Evolutionary conservation across 1,140 invertebrate species (phyloP).

Genomic region (Aphelinus atriplicis): DNA sequence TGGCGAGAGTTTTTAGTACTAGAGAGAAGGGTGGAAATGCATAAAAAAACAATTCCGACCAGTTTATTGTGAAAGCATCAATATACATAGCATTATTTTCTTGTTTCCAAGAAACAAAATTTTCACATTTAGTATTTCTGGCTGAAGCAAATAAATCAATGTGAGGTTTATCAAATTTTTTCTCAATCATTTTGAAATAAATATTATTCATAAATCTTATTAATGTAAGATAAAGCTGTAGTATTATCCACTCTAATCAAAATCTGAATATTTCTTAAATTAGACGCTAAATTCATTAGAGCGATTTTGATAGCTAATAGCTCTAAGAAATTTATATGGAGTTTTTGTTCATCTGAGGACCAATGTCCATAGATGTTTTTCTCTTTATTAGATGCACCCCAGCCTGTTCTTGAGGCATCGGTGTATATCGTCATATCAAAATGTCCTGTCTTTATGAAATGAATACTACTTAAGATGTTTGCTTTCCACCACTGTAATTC

Average conservation of each 20-base stretch:
- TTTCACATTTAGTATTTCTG: constrained; percentile 11
- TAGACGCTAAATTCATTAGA: constrained; percentile 33
- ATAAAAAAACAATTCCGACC: constrained; percentile 7
- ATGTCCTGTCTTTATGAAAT: background rate
- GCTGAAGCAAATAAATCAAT: constrained; percentile 1
- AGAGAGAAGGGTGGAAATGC: constrained; percentile 21
- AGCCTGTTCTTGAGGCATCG: constrained; percentile 49
- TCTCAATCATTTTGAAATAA: background rate
- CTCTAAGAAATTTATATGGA: constrained; percentile 41
- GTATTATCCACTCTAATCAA: constrained; percentile 41
- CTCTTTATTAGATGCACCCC: constrained; percentile 40
- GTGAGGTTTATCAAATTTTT: background rate
- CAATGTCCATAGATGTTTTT: constrained; percentile 34
- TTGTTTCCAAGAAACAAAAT: background rate
- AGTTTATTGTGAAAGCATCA: constrained; percentile 19
- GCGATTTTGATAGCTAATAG: constrained; percentile 32
- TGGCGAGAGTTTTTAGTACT: constrained; percentile 2
- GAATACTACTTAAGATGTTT: too few species aligned
- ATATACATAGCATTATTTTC: background rate
- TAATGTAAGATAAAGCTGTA: constrained; percentile 38
- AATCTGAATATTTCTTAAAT: constrained; percentile 27
- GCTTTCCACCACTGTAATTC: too few species aligned
- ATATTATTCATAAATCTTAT: constrained; percentile 20
- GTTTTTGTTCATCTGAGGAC: constrained; percentile 15
- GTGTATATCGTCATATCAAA: constrained; percentile 46